phyloP scores from a whole-genome alignment of 2,888 invertebrate species.

The Dasypolia templi region DNA sequence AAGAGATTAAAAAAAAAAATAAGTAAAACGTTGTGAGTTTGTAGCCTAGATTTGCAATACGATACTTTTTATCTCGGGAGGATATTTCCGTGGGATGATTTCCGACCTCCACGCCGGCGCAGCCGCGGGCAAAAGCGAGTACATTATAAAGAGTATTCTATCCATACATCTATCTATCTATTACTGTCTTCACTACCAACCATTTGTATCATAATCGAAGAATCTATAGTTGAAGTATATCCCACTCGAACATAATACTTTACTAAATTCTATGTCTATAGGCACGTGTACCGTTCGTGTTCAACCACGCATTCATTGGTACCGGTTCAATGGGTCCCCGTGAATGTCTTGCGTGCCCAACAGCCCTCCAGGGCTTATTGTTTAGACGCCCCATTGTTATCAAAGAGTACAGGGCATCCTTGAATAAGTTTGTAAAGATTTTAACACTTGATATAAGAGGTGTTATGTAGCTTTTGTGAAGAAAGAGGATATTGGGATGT shows the following conservation, averaged over 20 bases:
- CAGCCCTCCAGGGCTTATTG: conserved; percentile 44
- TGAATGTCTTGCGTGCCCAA: conserved; percentile 35
- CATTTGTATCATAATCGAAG: neutral
- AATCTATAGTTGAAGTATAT: neutral
- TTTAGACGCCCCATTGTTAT: conserved; percentile 49
- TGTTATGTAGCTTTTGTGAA: conserved; percentile 10
- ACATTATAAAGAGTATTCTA: too few relatives aligned
- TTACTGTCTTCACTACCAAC: neutral
- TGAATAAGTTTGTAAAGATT: conserved; percentile 50
- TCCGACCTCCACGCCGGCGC: too few relatives aligned
- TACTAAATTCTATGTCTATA: neutral
- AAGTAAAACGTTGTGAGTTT: too few relatives aligned
- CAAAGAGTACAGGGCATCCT: conserved; percentile 20
- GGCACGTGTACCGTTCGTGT: conserved; percentile 10
- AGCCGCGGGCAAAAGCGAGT: too few relatives aligned
- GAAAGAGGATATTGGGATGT: neutral
- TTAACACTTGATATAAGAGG: conserved; percentile 39
- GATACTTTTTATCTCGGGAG: too few relatives aligned
- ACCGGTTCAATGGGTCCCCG: conserved; percentile 46
- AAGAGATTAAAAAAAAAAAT: too few relatives aligned
- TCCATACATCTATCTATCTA: neutral
- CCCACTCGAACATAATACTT: neutral
- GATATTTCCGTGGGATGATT: too few relatives aligned
- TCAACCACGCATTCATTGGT: conserved; percentile 54
- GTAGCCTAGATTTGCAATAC: too few relatives aligned